Base-by-base conservation (phyloP, 2,888 invertebrate species). In the Bhutanitis thaidina region DNA sequence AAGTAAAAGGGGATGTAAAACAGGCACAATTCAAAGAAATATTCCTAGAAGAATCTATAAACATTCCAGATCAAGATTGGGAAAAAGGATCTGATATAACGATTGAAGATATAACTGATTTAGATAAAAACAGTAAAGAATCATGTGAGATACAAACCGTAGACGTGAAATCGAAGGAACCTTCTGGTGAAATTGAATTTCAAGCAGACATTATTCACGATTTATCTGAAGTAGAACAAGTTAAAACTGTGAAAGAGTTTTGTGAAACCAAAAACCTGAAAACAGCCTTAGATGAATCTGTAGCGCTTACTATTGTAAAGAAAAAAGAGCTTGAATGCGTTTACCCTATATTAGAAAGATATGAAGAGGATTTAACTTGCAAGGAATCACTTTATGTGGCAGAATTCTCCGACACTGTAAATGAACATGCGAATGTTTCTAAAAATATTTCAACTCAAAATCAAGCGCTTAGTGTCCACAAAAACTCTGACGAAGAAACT, bases 81-180 rank as follows among this genome's bases (percentile, higher is more conserved):
- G 44, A 44, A 44, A 30, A 46, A n/a, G 40, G 34, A 13, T 14
- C 34, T 29, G 34, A 27, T 1, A 29, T 50, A 9, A 12, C 29
- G 12, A 50, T 50, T 29, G 9, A 44, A 39, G 44, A 50, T 13
- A 39, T 50, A 8, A 44, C 44, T 13, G 35, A 44, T 29, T 20
- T 32, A 12, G 49, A 39, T 12, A 15, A 39, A 5, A 39, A 10
- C 15, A 10, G 3, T 9, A 41, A 37, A 3, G 29, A 43, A 7
- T 13, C 29, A 10, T 9, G 1, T 20, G 10, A 7, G 13, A 4
- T 13, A 10, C 20, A 39, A 1, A 16, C 10, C 4, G 12, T 13
- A 9, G 9, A 39, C 1, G 16, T 35, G 29, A 50, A 29, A n/a
- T 12, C 45, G n/a, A 15, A 10, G 29, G 1, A 37, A 45, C n/a